Evolutionary conservation across 1,140 invertebrate genomes (phyloP).

Genomic region (Micrasema longulum): DNA sequence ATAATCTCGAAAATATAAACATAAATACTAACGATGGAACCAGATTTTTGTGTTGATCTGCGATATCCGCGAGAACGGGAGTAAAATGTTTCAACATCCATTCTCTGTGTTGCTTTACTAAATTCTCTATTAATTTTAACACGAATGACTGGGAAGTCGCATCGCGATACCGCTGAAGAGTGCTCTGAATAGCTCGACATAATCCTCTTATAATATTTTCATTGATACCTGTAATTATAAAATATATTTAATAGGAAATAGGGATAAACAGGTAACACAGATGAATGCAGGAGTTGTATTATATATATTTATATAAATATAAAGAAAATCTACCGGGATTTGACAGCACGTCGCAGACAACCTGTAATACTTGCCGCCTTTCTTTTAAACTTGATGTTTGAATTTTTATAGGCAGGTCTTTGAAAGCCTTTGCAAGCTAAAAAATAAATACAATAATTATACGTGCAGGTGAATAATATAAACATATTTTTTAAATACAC

Average conservation of each 20-base stretch:
- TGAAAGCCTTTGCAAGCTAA: constrained; percentile 79
- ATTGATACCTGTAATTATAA: constrained; percentile 75
- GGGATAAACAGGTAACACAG: too few species aligned
- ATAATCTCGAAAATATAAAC: not conserved
- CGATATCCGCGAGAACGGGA: constrained; percentile 71
- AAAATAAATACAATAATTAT: constrained; percentile 58
- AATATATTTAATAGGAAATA: not conserved
- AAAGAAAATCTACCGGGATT: constrained; percentile 74
- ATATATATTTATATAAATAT: too few species aligned
- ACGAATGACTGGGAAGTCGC: constrained; percentile 80
- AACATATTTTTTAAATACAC: constrained; percentile 50
- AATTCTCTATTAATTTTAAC: constrained; percentile 73
- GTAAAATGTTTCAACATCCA: constrained; percentile 78
- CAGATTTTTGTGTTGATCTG: constrained; percentile 74
- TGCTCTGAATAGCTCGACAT: constrained; percentile 79
- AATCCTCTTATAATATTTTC: constrained; percentile 83
- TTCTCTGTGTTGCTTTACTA: constrained; percentile 75
- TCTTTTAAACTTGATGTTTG: constrained; percentile 82
- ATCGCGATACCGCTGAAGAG: constrained; percentile 83
- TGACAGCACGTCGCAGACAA: constrained; percentile 78
- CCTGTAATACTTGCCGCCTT: constrained; percentile 76
- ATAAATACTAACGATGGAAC: constrained; percentile 74
- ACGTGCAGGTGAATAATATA: not conserved
- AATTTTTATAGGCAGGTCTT: constrained; percentile 83
- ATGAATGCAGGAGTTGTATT: not conserved